Conservation (phyloP, 2,888 invertebrate genomes). For the Drosophila trichaetosa region DNA sequence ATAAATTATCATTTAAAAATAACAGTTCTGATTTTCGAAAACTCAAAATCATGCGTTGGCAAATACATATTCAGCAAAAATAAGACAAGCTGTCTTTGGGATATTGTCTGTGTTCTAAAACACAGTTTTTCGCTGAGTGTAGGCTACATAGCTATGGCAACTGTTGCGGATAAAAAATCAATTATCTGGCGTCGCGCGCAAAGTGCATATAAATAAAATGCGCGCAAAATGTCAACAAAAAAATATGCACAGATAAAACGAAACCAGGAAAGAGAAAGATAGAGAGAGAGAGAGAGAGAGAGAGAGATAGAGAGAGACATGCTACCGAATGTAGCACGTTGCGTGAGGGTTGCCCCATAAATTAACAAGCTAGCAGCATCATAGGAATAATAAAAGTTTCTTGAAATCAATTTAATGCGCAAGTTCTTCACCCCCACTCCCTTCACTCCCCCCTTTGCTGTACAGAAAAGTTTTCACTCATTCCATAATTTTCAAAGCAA, state of each 20-base stretch:
- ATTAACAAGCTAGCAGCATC: slow-evolving; percentile 22
- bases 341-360: slow-evolving; percentile 50
- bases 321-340: slow-evolving; percentile 39
- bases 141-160: slow-evolving; percentile 20
- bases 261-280: slow-evolving; percentile 3
- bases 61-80: neutral
- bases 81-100: neutral
- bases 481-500: slow-evolving; percentile 21
- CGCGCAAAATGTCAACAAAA: slow-evolving; percentile 78
- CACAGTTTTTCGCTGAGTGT: neutral
- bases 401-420: slow-evolving; percentile 50
- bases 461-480: slow-evolving; percentile 13
- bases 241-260: slow-evolving; percentile 7
- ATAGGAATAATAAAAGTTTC: slow-evolving; percentile 41
- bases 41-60: neutral
- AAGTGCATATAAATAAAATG: slow-evolving; percentile 79
- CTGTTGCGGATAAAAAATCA: slow-evolving; percentile 52
- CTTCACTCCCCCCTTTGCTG: neutral
- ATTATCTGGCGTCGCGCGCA: slow-evolving; percentile 58
- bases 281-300: neutral
- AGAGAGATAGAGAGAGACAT: slow-evolving; percentile 21
- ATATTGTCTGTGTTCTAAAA: neutral
- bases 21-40: accelerated
- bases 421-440: slow-evolving; percentile 16
- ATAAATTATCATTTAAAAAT: neutral